These are phyloP conservation scores for Acanthosepion lycidas DNA, from an alignment of 2,888 invertebrate species.

Conservation along the genomic window DNA sequence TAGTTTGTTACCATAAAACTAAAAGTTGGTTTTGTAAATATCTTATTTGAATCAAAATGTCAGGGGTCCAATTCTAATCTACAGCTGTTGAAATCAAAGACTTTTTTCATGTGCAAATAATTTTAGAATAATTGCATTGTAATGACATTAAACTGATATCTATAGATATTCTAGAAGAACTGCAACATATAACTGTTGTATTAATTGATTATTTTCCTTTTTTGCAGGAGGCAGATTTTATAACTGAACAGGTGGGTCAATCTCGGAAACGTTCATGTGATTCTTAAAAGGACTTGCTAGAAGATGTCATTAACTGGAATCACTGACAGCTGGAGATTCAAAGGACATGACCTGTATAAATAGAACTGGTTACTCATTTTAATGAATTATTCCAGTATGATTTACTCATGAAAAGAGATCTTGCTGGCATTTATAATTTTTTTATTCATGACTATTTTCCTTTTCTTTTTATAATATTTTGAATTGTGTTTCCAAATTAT, in stretches of 20 bases:
- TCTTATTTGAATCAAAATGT: too few relatives aligned
- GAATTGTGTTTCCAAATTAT: not conserved
- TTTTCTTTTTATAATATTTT: not conserved
- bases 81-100: too few relatives aligned
- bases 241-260: not conserved
- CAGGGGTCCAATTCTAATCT: too few relatives aligned
- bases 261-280: not conserved
- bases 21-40: too few relatives aligned
- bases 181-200: not conserved
- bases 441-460: not conserved
- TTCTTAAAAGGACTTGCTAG: not conserved
- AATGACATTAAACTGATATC: too few relatives aligned
- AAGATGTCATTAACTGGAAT: not conserved
- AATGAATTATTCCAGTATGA: not conserved
- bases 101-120: too few relatives aligned
- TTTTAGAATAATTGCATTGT: too few relatives aligned
- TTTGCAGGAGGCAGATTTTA: not conserved
- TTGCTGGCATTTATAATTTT: not conserved
- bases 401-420: not conserved
- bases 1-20: too few relatives aligned
- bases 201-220: not conserved
- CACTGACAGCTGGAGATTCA: not conserved
- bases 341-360: not conserved
- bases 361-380: not conserved
- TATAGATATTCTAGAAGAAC: not conserved